Evolutionary conservation across 2,797 vertebrate genomes (phyloP).

Genomic region (Xenopus petersii): DNA sequence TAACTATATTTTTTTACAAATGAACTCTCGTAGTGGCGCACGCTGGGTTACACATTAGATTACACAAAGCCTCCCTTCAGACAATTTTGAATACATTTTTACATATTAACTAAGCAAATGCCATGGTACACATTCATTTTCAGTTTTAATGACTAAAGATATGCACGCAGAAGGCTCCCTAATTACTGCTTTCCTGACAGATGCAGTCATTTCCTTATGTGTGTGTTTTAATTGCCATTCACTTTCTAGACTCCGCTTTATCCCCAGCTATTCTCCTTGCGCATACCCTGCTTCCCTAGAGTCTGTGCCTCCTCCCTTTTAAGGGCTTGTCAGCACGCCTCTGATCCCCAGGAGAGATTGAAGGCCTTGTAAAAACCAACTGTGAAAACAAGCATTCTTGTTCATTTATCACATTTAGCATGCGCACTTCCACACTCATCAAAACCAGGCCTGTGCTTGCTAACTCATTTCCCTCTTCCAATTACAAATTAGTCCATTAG

Average conservation of each 20-base stretch:
- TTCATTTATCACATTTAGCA: slow-evolving; percentile 92
- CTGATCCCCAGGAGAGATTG: slow-evolving; percentile 69
- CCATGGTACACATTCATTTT: slow-evolving; percentile 54
- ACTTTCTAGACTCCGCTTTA: slow-evolving; percentile 74
- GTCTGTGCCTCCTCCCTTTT: slow-evolving; percentile 67
- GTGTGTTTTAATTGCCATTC: slow-evolving; percentile 68
- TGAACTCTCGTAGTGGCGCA: slow-evolving; percentile 29
- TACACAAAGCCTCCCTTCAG: slow-evolving; percentile 35
- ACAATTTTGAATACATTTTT: slow-evolving; percentile 49
- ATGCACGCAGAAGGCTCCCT: slow-evolving; percentile 71
- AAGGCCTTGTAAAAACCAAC: slow-evolving; percentile 75
- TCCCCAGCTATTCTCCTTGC: slow-evolving; percentile 74
- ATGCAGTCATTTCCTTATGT: slow-evolving; percentile 67
- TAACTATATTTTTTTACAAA: slow-evolving; percentile 49
- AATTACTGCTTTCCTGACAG: slow-evolving; percentile 73
- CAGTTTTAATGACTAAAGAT: slow-evolving; percentile 68
- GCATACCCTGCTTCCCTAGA: slow-evolving; percentile 65
- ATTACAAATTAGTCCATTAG: slow-evolving; percentile 99
- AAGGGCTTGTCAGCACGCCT: slow-evolving; percentile 70
- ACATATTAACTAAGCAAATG: slow-evolving; percentile 53
- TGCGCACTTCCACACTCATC: slow-evolving; percentile 86
- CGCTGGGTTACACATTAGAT: slow-evolving; percentile 18
- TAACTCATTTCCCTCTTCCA: slow-evolving; percentile 97
- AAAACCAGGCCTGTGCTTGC: slow-evolving; percentile 85
- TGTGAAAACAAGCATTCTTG: slow-evolving; percentile 81